Evolutionary conservation across 2,888 invertebrate genomes (phyloP), one percentile per base, ranked within the genome.

Genomic region (Callyntrura sp.): DNA sequence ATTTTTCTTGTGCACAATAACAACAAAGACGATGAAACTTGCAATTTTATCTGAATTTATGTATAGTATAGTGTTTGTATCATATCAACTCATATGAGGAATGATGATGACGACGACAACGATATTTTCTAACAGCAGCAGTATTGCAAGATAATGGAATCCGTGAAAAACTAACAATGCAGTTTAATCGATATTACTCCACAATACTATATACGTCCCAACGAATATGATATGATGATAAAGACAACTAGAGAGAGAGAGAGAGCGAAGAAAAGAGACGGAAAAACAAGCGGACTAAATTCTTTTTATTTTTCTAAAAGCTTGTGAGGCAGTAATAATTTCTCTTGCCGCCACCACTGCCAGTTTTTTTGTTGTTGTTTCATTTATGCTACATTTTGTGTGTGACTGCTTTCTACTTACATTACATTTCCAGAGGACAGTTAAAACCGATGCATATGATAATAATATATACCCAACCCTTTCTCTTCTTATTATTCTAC

Each of bases 171-270:
- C 23, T 48, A 25, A 51, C 51, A 48, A 51, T 68, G 68, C 43
- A 76, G 76, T 76, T 76, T 51, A 25, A 76, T 76, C 76, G 76
- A 76, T 76, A 76, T 51, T 51, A 20, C 51, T 25, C 23, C 14
- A 73, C 45, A 12, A 68, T 65, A 35, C 35, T 35, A 65, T 35
- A 65, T 43, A 35, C 68, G 35, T 73, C 20, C 1, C 17, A n/a
- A 25, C 25, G 25, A 25, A 28, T 62, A 28, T 25, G 28, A 28
- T 62, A 28, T 25, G 28, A 60, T 23, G 28, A 62, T 57, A 35
- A 35, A 35, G 62, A 62, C 1, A 62, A 35, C 35, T 6, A 6
- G 35, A 2, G 62, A 28, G 28, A 62, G 62, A 14, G n/a, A 17
- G 17, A 57, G 57, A 17, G 57, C 8, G 57, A 57, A n/a, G 17